Base-by-base conservation (phyloP, 1,140 invertebrate genomes). In the Carposina sasakii region DNA sequence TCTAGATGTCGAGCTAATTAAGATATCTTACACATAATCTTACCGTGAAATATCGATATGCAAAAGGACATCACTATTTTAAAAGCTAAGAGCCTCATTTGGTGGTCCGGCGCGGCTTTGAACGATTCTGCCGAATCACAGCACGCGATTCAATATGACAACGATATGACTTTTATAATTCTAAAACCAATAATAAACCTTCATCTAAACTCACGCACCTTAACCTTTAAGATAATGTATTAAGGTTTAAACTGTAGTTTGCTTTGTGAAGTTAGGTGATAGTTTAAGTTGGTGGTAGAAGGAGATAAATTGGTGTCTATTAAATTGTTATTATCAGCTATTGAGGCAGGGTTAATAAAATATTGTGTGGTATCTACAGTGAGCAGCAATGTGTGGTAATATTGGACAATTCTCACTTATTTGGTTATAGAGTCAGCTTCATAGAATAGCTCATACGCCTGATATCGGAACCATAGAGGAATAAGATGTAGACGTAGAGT, bases 81-180 rank as follows among this genome's bases (percentile, higher is more conserved):
- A 42, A 41, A 57, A 57, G 56, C 64, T 52, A 62, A 57, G 55
- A 57, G 54, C 59, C 63, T 66, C 76, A 71, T 66, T n/a, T 73
- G 78, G 78, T 83, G 78, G 78, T 83, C 76, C 67, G 60, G 56
- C 67, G 52, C 41, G 63, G 58, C 70, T 78, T 74, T 77, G 74
- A 81, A 67, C 67, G 66, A 74, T 71, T 73, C 70, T 67, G 78
- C 78, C 75, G 76, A 78, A 76, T 83, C 78, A 83, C 62, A 64
- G 76, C 75, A 79, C 76, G 76, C 71, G 76, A 73, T 82, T 79
- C 73, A 71, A 78, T 75, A 74, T 74, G 75, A 78, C 62, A 64
- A 69, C 70, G 72, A 79, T 79, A 78, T 71, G 71, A 69, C 69
- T 77, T 79, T 76, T 63, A 59, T 58, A 53, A 23, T 30, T 49